phyloP scores from a whole-genome alignment of 1,140 invertebrate genomes.

The Trichogramma pretiosum region DNA sequence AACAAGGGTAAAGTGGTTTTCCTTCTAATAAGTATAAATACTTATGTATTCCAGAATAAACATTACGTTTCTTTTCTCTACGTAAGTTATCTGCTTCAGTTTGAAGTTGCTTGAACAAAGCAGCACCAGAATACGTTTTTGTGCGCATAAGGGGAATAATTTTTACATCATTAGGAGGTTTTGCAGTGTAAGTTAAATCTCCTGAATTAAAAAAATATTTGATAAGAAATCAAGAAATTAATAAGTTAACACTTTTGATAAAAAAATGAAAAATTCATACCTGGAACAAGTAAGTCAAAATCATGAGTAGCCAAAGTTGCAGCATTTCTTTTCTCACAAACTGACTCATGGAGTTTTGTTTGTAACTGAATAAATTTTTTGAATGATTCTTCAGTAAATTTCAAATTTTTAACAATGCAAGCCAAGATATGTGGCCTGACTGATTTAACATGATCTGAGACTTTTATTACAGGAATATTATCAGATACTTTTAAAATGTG shows the following conservation, averaged over 20 bases:
- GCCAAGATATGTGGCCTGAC: conserved; percentile 64
- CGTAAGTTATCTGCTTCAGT: conserved; percentile 64
- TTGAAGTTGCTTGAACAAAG: conserved; percentile 58
- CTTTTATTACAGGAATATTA: conserved; percentile 46
- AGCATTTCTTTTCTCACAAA: conserved; percentile 67
- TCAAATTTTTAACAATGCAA: conserved; percentile 60
- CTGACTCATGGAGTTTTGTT: conserved; percentile 68
- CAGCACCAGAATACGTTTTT: conserved; percentile 53
- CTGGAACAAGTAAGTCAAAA: conserved; percentile 51
- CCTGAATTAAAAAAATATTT: conserved; percentile 32
- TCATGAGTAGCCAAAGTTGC: conserved; percentile 80
- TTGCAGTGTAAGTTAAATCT: conserved; percentile 59
- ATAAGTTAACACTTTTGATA: not conserved
- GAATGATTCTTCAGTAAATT: conserved; percentile 56
- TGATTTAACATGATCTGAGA: conserved; percentile 47
- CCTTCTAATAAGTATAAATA: conserved; percentile 71
- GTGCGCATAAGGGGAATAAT: conserved; percentile 58
- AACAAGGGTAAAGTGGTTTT: conserved; percentile 61
- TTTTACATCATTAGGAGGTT: conserved; percentile 50
- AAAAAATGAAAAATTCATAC: conserved; percentile 27
- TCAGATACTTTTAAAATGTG: conserved; percentile 52
- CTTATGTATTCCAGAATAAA: conserved; percentile 72
- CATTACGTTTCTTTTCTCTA: conserved; percentile 73
- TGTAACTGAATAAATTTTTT: conserved; percentile 75
- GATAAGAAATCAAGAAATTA: conserved; percentile 3